Evolutionary conservation across 2,888 invertebrate species (phyloP).

Genomic region (Leptothorax acervorum): DNA sequence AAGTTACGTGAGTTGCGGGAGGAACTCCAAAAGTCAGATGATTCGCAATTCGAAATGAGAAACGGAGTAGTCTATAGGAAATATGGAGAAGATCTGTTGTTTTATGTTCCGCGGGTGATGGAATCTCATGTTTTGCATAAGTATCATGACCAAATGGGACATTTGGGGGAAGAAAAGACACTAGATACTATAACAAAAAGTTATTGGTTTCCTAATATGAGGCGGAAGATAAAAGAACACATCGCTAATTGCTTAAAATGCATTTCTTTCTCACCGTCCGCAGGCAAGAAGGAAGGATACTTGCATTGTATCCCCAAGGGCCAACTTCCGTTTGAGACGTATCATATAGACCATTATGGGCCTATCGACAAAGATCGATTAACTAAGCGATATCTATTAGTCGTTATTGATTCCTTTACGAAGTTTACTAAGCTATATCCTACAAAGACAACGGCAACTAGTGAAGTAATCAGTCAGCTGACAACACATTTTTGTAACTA

Average conservation of each 20-base stretch:
- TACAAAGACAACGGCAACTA: background rate
- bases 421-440: background rate
- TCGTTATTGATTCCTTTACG: background rate
- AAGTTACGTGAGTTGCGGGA: too few species aligned
- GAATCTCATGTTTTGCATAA: too few species aligned
- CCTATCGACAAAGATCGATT: background rate
- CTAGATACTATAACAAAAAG: background rate
- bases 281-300: background rate
- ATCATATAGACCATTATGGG: background rate
- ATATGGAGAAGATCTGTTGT: too few species aligned
- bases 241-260: background rate
- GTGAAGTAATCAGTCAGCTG: background rate
- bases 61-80: too few species aligned
- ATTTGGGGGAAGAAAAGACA: background rate
- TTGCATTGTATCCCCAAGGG: background rate
- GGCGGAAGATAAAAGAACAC: background rate
- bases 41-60: too few species aligned
- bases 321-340: background rate
- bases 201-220: background rate
- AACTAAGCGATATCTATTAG: background rate
- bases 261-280: background rate
- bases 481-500: background rate
- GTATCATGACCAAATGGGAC: background rate
- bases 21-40: too few species aligned
- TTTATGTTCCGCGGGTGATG: too few species aligned